These are phyloP conservation scores for Bolinopsis microptera DNA, from an alignment of 37 sponge, comb jelly and placozoan genomes.

Conservation along the genomic window DNA sequence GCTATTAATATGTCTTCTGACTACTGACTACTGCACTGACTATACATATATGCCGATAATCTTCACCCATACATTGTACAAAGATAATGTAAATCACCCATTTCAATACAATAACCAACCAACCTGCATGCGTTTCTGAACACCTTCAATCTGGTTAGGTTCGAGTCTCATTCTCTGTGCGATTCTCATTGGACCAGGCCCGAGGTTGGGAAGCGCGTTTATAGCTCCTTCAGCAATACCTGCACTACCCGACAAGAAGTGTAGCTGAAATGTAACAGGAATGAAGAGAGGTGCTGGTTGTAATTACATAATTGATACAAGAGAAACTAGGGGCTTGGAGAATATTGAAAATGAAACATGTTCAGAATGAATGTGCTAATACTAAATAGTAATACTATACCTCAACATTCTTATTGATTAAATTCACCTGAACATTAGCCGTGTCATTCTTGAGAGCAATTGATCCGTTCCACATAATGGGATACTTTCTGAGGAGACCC, in stretches of 20 bases:
- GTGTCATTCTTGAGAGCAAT: constrained; percentile 93
- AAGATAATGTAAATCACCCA: no score
- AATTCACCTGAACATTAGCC: constrained; percentile 81
- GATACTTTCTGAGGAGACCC: constrained; percentile 77
- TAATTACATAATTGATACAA: not conserved
- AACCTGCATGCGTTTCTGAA: constrained; percentile 90
- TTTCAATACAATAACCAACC: no score
- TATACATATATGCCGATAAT: no score
- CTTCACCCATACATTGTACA: no score
- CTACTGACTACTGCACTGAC: no score
- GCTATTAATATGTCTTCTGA: no score
- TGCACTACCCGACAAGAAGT: constrained; percentile 81
- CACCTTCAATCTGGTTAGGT: constrained; percentile 87
- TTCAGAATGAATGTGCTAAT: not conserved
- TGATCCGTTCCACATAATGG: constrained; percentile 97
- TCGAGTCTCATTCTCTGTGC: constrained; percentile 94
- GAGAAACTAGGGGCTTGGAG: not conserved
- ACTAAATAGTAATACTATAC: not conserved
- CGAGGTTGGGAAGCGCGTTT: constrained; percentile 76
- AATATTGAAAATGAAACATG: not conserved
- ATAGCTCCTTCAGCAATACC: constrained; percentile 81
- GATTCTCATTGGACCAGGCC: constrained; percentile 73
- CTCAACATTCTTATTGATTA: no score
- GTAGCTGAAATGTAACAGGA: constrained; percentile 67
- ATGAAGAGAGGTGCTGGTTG: not conserved